Base-by-base conservation (phyloP, 2,888 invertebrate species). In the Drosophila meridiana region DNA sequence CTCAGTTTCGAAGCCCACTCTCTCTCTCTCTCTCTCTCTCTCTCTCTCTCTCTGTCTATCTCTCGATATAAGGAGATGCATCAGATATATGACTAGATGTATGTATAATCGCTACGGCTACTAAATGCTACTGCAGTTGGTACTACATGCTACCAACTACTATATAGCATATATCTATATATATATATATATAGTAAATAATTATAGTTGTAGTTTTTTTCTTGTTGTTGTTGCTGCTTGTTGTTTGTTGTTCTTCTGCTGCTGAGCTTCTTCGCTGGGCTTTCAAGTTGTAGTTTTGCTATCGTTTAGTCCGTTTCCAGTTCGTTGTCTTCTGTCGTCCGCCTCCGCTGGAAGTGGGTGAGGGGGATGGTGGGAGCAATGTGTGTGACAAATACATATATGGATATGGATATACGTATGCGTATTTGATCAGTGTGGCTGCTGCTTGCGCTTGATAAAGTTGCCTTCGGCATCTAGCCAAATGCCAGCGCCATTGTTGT, bases 401-500 rank as follows among this genome's bases (percentile, higher is more conserved):
- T 30, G 6, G 9, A n/a, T 50, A 47, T 26, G 28, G n/a, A 13
- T 32, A 26, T 20, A 28, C 32, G 11, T 36, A 14, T 36, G 28
- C 47, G n/a, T 36, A 38, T 59, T 61, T 36, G 61, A 79, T 70
- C 69, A 69, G 57, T 63, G 73, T 61, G 76, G 42, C 38, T 87
- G 74, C 26, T 87, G 74, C 79, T 87, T 90, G 56, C 91, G 89
- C 76, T 92, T 92, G 58, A 92, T 91, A 76, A 92, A 92, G 73
- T 92, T 92, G 77, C 92, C 92, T 80, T 92, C 92, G 69, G 92
- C 90, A 79, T 92, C 92, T 74, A 92, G 85, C 92, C 92, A 90
- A 68, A 89, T 81, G 70, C 69, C 89, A 66, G 68, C 50, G 60
- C 83, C 82, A 43, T 38, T 75, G 84, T 84, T 81, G 67, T 82